Conservation (phyloP, 1,140 invertebrate species). For the Lethrus apterus region DNA sequence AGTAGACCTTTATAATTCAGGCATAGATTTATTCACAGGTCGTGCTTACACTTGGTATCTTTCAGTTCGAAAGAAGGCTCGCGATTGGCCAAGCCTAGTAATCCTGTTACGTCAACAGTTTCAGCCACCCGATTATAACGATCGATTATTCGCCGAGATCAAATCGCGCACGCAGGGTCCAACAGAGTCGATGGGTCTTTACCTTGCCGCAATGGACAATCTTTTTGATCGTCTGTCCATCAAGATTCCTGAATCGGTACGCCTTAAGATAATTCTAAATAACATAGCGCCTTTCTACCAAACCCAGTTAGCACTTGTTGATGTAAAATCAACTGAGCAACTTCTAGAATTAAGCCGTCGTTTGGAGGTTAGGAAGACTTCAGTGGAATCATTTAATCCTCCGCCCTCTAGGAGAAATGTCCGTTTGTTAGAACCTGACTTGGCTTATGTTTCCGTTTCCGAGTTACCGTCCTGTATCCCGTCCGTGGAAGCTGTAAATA, state of each 20-base stretch:
- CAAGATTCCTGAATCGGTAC: constrained; percentile 23
- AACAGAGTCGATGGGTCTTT: constrained; percentile 27
- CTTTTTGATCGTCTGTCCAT: constrained; percentile 30
- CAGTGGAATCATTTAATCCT: too few relatives aligned
- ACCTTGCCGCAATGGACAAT: constrained; percentile 31
- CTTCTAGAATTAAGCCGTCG: too few relatives aligned
- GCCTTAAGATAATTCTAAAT: constrained; percentile 27
- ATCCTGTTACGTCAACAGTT: constrained; percentile 20
- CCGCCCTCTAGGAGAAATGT: too few relatives aligned
- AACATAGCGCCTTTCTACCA: constrained; percentile 33
- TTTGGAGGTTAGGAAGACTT: too few relatives aligned
- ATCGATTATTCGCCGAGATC: constrained; percentile 30
- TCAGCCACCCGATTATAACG: constrained; percentile 26
- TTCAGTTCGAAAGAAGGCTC: neutral
- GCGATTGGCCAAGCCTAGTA: constrained; percentile 3
- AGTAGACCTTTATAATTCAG: constrained; percentile 18
- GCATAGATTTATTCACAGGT: constrained; percentile 2
- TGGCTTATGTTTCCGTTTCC: too few relatives aligned
- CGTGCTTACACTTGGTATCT: neutral
- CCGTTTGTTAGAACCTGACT: too few relatives aligned
- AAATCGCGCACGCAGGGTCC: constrained; percentile 28
- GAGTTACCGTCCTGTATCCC: too few relatives aligned
- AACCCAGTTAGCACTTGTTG: constrained; percentile 14
- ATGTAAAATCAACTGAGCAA: constrained; percentile 6
- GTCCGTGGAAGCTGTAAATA: too few relatives aligned